phyloP scores from a whole-genome alignment of 2,888 invertebrate species.

The Drosophila pseudotalamancana region DNA sequence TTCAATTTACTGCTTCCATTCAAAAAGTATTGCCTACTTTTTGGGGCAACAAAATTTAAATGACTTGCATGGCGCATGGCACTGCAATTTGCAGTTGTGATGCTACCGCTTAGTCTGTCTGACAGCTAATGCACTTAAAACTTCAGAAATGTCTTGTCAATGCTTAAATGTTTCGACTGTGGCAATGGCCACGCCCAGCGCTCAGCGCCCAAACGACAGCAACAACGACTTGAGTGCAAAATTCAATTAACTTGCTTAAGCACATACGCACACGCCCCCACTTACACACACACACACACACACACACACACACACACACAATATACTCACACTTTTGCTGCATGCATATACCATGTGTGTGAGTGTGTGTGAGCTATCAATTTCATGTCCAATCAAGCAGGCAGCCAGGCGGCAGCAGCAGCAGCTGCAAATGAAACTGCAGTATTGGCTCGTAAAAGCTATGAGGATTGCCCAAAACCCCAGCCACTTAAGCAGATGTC shows the following conservation, averaged over 20 bases:
- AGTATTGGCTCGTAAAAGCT: conserved; percentile 36
- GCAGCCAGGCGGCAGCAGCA: conserved; percentile 47
- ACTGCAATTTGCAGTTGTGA: conserved; percentile 16
- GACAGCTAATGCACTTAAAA: conserved; percentile 80
- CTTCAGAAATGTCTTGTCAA: conserved; percentile 79
- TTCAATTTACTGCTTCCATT: not conserved
- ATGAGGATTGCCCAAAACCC: conserved; percentile 61
- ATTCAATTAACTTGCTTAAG: conserved; percentile 82
- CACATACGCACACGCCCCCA: conserved; percentile 26
- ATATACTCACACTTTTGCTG: conserved; percentile 21
- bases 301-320: conserved; percentile 10
- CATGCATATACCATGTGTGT: conserved; percentile 26
- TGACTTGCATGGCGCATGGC: conserved; percentile 2
- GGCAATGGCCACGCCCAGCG: conserved; percentile 26
- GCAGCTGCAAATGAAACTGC: conserved; percentile 65
- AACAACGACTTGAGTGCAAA: conserved; percentile 75
- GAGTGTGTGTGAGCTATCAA: conserved; percentile 74
- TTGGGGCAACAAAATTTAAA: conserved; percentile 29
- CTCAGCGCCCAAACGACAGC: conserved; percentile 51
- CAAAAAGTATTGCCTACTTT: conserved; percentile 41
- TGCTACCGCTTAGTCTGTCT: conserved; percentile 44
- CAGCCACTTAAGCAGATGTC: conserved; percentile 80
- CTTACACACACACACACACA: conserved; percentile 16
- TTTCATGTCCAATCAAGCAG: conserved; percentile 83
- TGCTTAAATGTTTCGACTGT: conserved; percentile 69